Percentiles rank a stretch among this genome's conserved stretches.
Conservation (phyloP, 2,113 vertebrate species). For the Centrocercus urophasianus region DNA sequence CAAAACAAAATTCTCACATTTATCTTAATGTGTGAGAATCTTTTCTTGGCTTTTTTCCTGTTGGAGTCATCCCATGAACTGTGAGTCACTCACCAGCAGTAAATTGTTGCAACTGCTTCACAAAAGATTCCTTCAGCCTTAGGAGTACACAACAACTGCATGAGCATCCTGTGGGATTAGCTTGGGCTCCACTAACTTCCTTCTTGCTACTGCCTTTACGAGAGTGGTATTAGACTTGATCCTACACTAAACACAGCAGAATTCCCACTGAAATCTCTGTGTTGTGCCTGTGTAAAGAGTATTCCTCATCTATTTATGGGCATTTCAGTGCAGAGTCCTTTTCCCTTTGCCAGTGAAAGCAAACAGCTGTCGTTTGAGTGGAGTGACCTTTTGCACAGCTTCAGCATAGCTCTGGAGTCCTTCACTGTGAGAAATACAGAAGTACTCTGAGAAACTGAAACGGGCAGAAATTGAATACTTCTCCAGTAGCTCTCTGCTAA, state of each 20-base stretch:
- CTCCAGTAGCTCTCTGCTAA: neutral
- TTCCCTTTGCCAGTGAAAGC: neutral
- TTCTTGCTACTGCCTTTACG: neutral
- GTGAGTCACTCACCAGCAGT: neutral
- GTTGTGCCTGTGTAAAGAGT: neutral
- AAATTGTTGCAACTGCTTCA: neutral
- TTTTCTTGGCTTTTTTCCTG: neutral
- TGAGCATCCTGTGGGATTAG: conserved; percentile 47
- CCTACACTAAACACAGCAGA: neutral
- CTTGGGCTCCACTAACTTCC: neutral
- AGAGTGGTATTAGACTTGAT: neutral
- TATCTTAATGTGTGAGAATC: neutral
- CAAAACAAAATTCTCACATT: neutral
- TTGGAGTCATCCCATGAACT: neutral
- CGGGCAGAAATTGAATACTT: neutral
- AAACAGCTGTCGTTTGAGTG: conserved; percentile 8
- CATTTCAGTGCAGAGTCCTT: neutral
- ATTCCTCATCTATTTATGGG: neutral
- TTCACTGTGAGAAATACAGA: neutral
- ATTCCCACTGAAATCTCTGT: neutral
- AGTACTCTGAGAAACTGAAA: neutral
- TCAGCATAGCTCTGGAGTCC: neutral
- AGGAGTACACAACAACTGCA: fast-evolving
- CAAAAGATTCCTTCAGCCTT: neutral
- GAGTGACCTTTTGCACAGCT: neutral